phyloP scores from a whole-genome alignment of 2,888 invertebrate genomes.

The Ischnus inquisitorius region DNA sequence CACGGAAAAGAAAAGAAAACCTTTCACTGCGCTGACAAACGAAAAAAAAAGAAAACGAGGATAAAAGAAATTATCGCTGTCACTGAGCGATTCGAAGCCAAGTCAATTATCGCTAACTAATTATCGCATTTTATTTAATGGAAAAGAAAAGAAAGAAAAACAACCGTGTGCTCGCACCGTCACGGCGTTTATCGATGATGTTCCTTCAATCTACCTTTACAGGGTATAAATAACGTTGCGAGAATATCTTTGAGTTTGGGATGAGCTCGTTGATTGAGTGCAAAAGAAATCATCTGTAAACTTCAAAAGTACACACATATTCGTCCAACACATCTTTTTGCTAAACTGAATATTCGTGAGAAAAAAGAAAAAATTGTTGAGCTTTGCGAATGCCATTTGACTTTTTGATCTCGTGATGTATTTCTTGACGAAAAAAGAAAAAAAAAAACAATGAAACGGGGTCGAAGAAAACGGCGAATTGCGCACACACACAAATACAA shows the following conservation, averaged over 20 bases:
- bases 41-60: slow-evolving; percentile 19
- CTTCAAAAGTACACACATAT: slow-evolving; percentile 33
- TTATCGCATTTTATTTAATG: slow-evolving; percentile 33
- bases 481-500: slow-evolving; percentile 39
- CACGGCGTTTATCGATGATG: slow-evolving; percentile 31
- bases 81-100: slow-evolving; percentile 47
- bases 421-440: slow-evolving; percentile 33
- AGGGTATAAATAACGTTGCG: slow-evolving; percentile 59
- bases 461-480: slow-evolving; percentile 17
- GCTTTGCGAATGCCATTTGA: slow-evolving; percentile 56
- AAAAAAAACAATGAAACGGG: slow-evolving; percentile 30
- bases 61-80: slow-evolving; percentile 34
- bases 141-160: not conserved
- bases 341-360: slow-evolving; percentile 32
- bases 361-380: slow-evolving; percentile 42
- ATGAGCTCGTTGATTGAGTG: slow-evolving; percentile 16
- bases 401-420: slow-evolving; percentile 34
- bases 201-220: slow-evolving; percentile 56
- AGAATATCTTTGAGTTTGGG: slow-evolving; percentile 30
- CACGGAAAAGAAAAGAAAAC: not conserved
- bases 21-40: slow-evolving; percentile 21
- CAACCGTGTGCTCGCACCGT: slow-evolving; percentile 19
- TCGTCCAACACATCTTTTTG: slow-evolving; percentile 46
- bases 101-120: slow-evolving; percentile 60
- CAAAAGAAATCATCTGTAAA: slow-evolving; percentile 31